Base-by-base conservation (phyloP, 2,797 vertebrate species). In the Mus minutoides region DNA sequence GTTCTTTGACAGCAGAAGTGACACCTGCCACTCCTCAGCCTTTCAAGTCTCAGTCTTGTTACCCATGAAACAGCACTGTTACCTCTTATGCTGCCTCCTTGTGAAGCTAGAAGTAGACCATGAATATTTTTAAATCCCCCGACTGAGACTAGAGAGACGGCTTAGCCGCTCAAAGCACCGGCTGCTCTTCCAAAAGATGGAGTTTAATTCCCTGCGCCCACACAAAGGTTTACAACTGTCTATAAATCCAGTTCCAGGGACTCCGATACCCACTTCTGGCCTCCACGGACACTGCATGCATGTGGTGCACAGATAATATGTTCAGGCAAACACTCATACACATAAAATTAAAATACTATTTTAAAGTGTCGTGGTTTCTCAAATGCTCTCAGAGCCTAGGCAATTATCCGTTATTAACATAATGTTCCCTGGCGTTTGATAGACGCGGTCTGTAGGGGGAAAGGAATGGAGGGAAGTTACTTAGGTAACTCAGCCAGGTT, bases 91-190 rank as follows among this genome's bases (percentile, higher is more conserved):
- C 87, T 22, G 2, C 14, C 56, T 71, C 77, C 92, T 92, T 2
- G 29, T 77, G 54, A 90, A 43, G 46, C 0, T 40, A 31, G 78
- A 86, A 52, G 78, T 77, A 92, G 89, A 94, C 93, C 91, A 88
- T 13, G 29, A 62, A 62, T 69, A 9, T 75, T n/a, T 86, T 16
- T 24, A 85, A 69, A 69, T 86, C 31, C 12, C 62, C 43, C 34
- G 62, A 34, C n/a, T 86, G 62, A 21, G 21, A 29, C 19, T 67
- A 24, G 31, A 69, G 83, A 69, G 62, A 85, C 24, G 31, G 43
- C 22, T 85, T 46, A 49, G 43, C 46, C 8, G 31, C 52, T 85
- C 54, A 87, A 67, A 87, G 34, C 24, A 29, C 49, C n/a, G 43
- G 19, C 31, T 67, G 43, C 43, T 67, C 83, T 69, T 52, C 62